These are phyloP conservation scores for Calameuta pallipes DNA, from an alignment of 2,888 invertebrate species.

Conservation along the genomic window DNA sequence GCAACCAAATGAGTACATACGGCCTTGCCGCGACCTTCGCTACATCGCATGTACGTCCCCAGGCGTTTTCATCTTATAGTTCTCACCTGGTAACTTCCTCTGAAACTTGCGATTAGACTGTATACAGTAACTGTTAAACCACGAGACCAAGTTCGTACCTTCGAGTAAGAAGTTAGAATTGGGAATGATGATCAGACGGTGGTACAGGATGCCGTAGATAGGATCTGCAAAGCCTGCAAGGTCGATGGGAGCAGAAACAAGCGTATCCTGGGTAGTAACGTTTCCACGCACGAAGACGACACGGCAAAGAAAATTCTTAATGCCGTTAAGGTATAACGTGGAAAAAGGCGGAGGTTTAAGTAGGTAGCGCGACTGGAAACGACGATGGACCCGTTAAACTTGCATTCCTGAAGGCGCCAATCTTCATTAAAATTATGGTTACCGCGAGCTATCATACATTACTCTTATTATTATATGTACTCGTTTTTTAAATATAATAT, in stretches of 20 bases:
- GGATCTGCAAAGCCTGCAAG: too few relatives aligned
- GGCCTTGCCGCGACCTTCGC: constrained; percentile 30
- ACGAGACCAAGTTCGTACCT: too few relatives aligned
- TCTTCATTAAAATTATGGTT: constrained; percentile 37
- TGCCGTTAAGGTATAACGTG: not conserved
- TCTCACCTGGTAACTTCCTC: constrained; percentile 19
- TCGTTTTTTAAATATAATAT: not conserved
- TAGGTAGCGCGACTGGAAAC: not conserved
- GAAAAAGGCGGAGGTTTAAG: not conserved
- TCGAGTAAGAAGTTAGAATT: not conserved
- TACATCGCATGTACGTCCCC: constrained; percentile 1
- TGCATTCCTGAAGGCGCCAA: constrained; percentile 32
- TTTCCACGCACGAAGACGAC: too few relatives aligned
- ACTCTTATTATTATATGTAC: constrained; percentile 8
- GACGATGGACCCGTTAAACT: constrained; percentile 33
- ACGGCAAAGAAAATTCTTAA: too few relatives aligned
- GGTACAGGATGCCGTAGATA: too few relatives aligned
- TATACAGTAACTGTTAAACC: too few relatives aligned
- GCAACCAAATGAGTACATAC: constrained; percentile 1
- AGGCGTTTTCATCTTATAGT: constrained; percentile 12
- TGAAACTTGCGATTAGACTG: not conserved
- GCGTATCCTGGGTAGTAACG: too few relatives aligned
- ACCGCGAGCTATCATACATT: constrained; percentile 19
- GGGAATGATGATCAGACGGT: not conserved
- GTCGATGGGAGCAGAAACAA: too few relatives aligned